These are phyloP conservation scores for Erynnis tages DNA, from an alignment of 2,888 invertebrate genomes.

Conservation along the genomic window DNA sequence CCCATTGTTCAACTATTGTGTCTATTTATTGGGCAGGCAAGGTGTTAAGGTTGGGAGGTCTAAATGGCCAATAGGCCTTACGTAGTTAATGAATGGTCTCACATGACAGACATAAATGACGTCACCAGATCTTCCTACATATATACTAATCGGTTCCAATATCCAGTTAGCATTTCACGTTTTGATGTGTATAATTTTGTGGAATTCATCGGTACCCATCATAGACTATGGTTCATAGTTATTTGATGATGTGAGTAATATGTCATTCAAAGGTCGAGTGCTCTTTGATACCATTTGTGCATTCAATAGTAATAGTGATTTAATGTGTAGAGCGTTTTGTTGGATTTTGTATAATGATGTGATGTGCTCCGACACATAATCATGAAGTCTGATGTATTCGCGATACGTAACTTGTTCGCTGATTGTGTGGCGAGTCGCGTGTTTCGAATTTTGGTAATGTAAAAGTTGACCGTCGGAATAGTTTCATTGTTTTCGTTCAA, in stretches of 20 bases:
- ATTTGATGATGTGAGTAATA: background rate
- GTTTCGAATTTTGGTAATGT: constrained; percentile 7
- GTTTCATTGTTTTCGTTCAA: no score
- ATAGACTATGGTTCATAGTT: no score
- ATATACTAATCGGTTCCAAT: constrained; percentile 9
- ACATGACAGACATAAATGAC: no score
- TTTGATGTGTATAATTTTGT: constrained; percentile 19
- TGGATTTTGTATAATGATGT: background rate
- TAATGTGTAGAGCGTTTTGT: background rate
- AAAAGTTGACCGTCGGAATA: no score
- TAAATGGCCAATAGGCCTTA: no score
- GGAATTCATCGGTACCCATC: background rate
- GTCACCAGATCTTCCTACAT: constrained; percentile 38
- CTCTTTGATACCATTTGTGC: constrained; percentile 7
- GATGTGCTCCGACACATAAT: background rate
- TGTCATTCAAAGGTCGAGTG: constrained; percentile 1
- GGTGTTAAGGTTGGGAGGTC: no score
- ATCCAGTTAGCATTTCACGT: constrained; percentile 23
- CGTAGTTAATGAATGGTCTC: no score
- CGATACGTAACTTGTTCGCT: constrained; percentile 12
- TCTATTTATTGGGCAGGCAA: no score
- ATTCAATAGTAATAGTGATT: constrained; percentile 7
- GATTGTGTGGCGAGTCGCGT: background rate
- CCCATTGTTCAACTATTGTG: no score
- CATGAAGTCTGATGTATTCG: constrained; percentile 12